phyloP scores from a whole-genome alignment of 2,888 invertebrate species.

The Trachelus tabidus region DNA sequence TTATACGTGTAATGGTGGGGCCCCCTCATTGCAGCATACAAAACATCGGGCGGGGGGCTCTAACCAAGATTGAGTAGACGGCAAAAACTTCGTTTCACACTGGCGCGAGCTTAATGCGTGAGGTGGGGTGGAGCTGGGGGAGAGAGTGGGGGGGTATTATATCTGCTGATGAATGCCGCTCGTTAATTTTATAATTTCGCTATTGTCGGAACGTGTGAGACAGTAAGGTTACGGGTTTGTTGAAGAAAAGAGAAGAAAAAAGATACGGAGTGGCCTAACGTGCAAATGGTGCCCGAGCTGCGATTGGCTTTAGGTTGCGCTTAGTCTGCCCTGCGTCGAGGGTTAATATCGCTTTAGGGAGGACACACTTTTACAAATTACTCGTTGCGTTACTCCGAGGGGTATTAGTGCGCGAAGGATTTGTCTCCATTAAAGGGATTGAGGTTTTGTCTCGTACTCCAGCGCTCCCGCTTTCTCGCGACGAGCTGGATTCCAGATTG shows the following conservation, averaged over 20 bases:
- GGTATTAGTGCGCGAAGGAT: conserved; percentile 47
- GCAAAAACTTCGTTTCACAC: conserved; percentile 41
- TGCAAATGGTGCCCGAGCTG: background rate
- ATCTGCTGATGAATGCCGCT: conserved; percentile 50
- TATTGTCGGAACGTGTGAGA: conserved; percentile 22
- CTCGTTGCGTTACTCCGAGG: conserved; percentile 36
- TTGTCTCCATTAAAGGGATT: conserved; percentile 65
- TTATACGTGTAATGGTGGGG: conserved; percentile 29
- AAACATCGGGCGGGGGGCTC: conserved; percentile 23
- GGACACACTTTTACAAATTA: conserved; percentile 64
- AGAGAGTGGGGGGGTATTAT: conserved; percentile 31
- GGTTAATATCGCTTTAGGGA: conserved; percentile 52
- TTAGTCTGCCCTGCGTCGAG: conserved; percentile 24
- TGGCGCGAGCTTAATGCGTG: conserved; percentile 39
- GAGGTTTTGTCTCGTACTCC: conserved; percentile 63
- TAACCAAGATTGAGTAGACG: conserved; percentile 50
- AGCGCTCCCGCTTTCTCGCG: conserved; percentile 48
- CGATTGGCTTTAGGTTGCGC: conserved; percentile 35
- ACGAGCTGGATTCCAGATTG: conserved; percentile 36
- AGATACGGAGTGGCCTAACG: background rate
- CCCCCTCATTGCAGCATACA: conserved; percentile 31
- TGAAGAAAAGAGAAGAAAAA: background rate
- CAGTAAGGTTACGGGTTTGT: conserved; percentile 12
- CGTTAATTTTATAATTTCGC: conserved; percentile 58
- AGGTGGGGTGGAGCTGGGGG: no score